Evolutionary conservation across 2,113 vertebrate genomes (phyloP).

Genomic region (Rafetus swinhoei): DNA sequence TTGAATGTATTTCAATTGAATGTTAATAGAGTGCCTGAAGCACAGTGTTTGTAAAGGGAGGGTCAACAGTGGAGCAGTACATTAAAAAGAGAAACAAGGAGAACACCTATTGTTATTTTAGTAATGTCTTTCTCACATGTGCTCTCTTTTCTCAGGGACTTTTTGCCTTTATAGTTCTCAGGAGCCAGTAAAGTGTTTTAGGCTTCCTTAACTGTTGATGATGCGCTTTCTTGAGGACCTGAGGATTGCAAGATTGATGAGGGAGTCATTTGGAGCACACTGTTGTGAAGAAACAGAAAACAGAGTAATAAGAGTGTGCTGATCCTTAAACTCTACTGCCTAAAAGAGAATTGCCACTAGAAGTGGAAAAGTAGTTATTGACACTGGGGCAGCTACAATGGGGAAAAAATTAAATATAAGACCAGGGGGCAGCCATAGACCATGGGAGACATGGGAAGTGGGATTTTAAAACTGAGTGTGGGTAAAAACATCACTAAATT

Average conservation of each 20-base stretch:
- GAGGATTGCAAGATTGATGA: neutral
- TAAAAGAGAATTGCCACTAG: neutral
- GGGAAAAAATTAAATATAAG: neutral
- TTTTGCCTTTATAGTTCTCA: neutral
- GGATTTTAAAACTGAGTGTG: neutral
- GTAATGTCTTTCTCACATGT: neutral
- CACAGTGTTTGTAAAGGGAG: neutral
- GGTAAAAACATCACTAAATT: neutral
- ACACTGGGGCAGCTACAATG: neutral
- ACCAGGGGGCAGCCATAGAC: neutral
- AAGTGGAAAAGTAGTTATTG: neutral
- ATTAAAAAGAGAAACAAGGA: neutral
- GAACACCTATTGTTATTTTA: neutral
- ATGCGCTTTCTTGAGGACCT: neutral
- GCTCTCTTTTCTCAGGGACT: neutral
- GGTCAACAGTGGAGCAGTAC: neutral
- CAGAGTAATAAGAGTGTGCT: neutral
- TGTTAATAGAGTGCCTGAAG: neutral
- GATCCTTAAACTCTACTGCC: neutral
- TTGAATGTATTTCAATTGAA: slow-evolving; percentile 3
- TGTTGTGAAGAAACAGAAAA: neutral
- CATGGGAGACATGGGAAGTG: neutral
- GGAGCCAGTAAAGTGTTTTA: neutral
- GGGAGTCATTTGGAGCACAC: neutral
- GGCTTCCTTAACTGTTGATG: neutral